These are phyloP conservation scores for Seladonia tumulorum DNA, from an alignment of 2,888 invertebrate species.

Conservation along the genomic window DNA sequence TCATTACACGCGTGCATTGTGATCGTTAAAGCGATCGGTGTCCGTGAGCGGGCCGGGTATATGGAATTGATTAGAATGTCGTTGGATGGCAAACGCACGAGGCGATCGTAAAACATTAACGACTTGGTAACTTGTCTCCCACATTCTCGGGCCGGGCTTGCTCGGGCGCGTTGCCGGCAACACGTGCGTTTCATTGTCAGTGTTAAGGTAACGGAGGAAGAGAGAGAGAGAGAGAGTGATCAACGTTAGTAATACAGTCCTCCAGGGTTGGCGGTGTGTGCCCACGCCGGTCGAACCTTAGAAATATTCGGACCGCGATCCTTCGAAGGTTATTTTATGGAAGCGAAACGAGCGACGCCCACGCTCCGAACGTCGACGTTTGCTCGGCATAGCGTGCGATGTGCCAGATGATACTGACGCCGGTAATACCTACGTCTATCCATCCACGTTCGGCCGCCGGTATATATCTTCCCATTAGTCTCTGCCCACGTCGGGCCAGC, in stretches of 20 bases:
- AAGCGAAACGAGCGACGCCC: conserved; percentile 66
- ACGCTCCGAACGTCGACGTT: conserved; percentile 23
- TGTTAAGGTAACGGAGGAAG: conserved; percentile 68
- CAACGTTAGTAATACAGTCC: conserved; percentile 61
- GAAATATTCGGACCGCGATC: conserved; percentile 62
- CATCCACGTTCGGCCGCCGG: conserved; percentile 71
- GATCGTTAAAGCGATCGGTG: not conserved
- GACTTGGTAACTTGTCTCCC: conserved; percentile 46
- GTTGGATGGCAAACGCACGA: conserved; percentile 21
- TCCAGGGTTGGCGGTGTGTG: conserved; percentile 43
- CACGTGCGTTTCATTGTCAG: conserved; percentile 72
- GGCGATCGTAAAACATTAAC: conserved; percentile 54
- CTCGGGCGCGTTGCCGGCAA: conserved; percentile 17
- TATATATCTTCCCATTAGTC: conserved; percentile 77
- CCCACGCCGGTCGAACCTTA: conserved; percentile 61
- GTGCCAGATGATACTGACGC: conserved; percentile 72
- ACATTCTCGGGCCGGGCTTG: conserved; percentile 20
- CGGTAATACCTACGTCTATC: conserved; percentile 75
- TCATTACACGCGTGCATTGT: no score
- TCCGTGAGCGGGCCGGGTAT: not conserved
- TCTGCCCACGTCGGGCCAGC: conserved; percentile 72
- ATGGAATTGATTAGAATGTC: conserved; percentile 32
- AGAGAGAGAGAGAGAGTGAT: not conserved
- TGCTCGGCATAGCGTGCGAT: conserved; percentile 61
- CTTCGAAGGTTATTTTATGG: conserved; percentile 72